These are phyloP conservation scores for Dasypogon diadema DNA, from an alignment of 2,888 invertebrate species.

Conservation along the genomic window DNA sequence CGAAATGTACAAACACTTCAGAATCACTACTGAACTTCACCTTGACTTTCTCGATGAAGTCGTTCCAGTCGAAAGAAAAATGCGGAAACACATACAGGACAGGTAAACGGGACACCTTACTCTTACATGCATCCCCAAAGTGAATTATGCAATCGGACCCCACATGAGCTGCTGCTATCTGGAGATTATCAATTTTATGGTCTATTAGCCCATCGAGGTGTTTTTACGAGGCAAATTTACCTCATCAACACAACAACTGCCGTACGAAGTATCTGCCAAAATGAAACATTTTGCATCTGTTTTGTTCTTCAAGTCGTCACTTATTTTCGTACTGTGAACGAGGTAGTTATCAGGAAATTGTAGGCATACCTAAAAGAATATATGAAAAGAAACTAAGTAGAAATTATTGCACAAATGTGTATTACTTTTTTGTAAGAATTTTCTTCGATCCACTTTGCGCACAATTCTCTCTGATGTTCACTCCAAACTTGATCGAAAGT, in stretches of 20 bases:
- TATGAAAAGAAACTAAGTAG: no score
- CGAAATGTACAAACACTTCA: conserved; percentile 72
- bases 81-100: conserved; percentile 81
- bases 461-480: conserved; percentile 62
- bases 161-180: conserved; percentile 92
- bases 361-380: conserved; percentile 81
- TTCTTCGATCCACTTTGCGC: conserved; percentile 76
- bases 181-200: conserved; percentile 60
- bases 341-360: conserved; percentile 92
- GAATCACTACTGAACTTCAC: conserved; percentile 64
- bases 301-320: conserved; percentile 70
- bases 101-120: conserved; percentile 79
- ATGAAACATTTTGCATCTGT: conserved; percentile 77
- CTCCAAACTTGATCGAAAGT: conserved; percentile 65
- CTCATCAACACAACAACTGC: conserved; percentile 75
- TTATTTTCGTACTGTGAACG: conserved; percentile 76
- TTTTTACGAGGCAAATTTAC: conserved; percentile 51
- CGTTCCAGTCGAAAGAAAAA: conserved; percentile 70
- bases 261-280: conserved; percentile 92
- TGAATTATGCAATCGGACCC: conserved; percentile 88
- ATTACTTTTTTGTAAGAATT: conserved; percentile 77
- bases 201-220: background rate
- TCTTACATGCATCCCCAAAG: conserved; percentile 91
- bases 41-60: conserved; percentile 64
- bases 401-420: no score